phyloP scores from a whole-genome alignment of 2,888 invertebrate species.

The Proisotoma minuta region DNA sequence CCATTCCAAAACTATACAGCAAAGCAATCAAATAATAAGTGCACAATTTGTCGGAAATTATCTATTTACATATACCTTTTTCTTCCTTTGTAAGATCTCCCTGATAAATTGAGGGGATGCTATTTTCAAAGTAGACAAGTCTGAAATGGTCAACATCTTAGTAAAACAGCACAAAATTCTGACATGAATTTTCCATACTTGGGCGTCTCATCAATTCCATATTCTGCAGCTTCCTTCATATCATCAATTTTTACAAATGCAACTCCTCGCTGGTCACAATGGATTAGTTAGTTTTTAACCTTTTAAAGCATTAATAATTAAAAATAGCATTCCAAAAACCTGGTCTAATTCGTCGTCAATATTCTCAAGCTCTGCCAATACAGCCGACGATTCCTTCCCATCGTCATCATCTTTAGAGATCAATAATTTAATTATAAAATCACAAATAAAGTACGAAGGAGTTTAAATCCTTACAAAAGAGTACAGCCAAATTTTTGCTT shows the following conservation, averaged over 20 bases:
- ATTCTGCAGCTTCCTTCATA: slow-evolving; percentile 79
- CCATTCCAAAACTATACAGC: slow-evolving; percentile 65
- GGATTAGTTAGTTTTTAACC: too few species aligned
- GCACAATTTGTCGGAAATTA: slow-evolving; percentile 52
- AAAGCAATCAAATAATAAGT: not conserved
- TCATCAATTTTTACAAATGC: slow-evolving; percentile 80
- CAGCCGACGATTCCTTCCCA: slow-evolving; percentile 75
- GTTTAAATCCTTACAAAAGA: slow-evolving; percentile 49
- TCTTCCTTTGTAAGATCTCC: slow-evolving; percentile 83
- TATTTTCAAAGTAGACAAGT: slow-evolving; percentile 83
- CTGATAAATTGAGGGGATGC: slow-evolving; percentile 82
- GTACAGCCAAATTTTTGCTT: slow-evolving; percentile 50
- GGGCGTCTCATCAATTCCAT: slow-evolving; percentile 78
- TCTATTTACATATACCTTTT: slow-evolving; percentile 52
- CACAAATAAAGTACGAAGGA: not conserved
- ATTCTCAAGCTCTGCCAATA: slow-evolving; percentile 84
- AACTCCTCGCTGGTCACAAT: slow-evolving; percentile 69
- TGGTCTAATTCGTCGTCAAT: slow-evolving; percentile 62
- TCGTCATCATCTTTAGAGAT: slow-evolving; percentile 72
- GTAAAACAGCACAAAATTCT: not conserved
- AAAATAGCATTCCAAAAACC: too few species aligned
- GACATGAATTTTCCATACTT: slow-evolving; percentile 50
- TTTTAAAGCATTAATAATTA: too few species aligned
- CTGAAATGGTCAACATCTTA: slow-evolving; percentile 11
- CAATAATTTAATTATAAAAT: not conserved